Evolutionary conservation across 2,797 vertebrate species (phyloP).

Genomic region (Peromyscus nudipes): DNA sequence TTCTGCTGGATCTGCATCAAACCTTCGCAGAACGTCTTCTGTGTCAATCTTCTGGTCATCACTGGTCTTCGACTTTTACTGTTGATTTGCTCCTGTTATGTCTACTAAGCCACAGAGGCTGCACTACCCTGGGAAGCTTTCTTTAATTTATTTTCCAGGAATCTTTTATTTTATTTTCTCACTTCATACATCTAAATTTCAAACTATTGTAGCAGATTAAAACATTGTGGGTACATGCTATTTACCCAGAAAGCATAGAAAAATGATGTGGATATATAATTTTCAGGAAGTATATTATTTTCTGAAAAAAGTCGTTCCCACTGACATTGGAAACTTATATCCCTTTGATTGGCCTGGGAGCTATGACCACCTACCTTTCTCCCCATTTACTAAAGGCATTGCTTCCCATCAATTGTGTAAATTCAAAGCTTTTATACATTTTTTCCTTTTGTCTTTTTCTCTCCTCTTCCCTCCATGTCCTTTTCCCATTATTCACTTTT

Average conservation of each 20-base stretch:
- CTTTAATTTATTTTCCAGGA: neutral
- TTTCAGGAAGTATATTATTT: neutral
- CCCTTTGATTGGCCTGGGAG: neutral
- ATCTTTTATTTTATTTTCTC: neutral
- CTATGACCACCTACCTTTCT: neutral
- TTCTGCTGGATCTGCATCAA: neutral
- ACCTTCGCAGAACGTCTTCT: neutral
- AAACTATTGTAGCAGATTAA: neutral
- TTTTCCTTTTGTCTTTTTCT: too few relatives aligned
- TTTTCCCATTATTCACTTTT: neutral
- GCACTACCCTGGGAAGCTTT: neutral
- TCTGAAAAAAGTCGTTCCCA: neutral
- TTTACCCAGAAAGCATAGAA: neutral
- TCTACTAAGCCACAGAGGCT: neutral
- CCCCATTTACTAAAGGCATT: neutral
- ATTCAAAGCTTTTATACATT: neutral
- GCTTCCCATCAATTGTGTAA: neutral
- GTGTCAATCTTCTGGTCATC: neutral
- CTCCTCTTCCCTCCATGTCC: neutral
- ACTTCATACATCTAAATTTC: neutral
- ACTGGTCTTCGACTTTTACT: neutral
- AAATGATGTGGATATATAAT: neutral
- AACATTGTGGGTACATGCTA: neutral
- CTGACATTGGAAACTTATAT: neutral
- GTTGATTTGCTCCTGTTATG: neutral